Percentiles rank a stretch among this genome's conserved stretches.
phyloP scores from a whole-genome alignment of 2,113 vertebrate genomes.

The rat (Rattus norvegicus) region DNA sequence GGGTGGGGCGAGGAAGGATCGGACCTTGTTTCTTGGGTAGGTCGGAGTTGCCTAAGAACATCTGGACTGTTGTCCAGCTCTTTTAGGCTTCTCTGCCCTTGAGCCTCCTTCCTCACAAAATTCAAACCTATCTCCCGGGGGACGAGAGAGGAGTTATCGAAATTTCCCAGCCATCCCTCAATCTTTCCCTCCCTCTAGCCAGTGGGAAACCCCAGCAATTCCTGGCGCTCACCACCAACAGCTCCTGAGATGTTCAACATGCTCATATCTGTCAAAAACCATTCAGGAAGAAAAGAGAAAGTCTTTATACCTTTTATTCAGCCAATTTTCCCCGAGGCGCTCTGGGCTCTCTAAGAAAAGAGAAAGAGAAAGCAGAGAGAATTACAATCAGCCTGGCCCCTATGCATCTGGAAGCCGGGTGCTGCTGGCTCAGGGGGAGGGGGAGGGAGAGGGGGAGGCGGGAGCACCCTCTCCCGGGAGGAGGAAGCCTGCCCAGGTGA shows the following conservation, averaged over 20 bases:
- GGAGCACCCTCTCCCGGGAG: rapidly evolving
- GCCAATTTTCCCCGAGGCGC: slow-evolving; percentile 80
- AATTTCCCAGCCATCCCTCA: neutral
- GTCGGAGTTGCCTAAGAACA: neutral
- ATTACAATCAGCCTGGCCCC: slow-evolving; percentile 71
- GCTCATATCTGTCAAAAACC: slow-evolving; percentile 18
- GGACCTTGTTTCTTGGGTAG: rapidly evolving
- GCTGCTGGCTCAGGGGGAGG: neutral
- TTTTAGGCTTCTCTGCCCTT: neutral
- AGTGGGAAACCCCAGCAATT: neutral
- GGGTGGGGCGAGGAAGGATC: neutral
- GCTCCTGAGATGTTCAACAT: neutral
- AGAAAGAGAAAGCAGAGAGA: slow-evolving; percentile 75
- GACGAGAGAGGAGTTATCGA: neutral
- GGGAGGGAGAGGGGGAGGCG: neutral
- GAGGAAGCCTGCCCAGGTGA: neutral
- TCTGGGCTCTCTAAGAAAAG: slow-evolving; percentile 81
- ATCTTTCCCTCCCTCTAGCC: neutral
- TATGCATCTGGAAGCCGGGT: slow-evolving; percentile 25
- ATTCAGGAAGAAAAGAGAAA: slow-evolving; percentile 16
- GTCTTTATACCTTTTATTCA: slow-evolving; percentile 82
- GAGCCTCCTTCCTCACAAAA: neutral
- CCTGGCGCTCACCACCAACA: neutral
- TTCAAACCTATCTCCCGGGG: neutral
- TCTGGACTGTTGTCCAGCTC: neutral